Base-by-base conservation (phyloP, 1,140 invertebrate species). In the Euglossa dilemma region DNA sequence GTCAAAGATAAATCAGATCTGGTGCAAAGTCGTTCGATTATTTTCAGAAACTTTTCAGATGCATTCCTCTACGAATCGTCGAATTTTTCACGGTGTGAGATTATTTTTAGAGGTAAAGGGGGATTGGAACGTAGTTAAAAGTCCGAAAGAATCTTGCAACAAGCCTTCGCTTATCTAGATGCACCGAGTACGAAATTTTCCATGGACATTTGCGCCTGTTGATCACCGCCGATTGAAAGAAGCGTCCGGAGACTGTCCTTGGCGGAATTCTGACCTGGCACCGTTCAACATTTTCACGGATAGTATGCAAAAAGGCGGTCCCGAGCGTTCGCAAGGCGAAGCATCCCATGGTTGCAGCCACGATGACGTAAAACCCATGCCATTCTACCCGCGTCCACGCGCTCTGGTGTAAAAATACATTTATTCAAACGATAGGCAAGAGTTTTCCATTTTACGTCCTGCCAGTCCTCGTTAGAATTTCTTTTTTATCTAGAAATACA, bases 251-350 rank as follows among this genome's bases (percentile, higher is more conserved):
- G 25, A 43, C 14, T 64, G 61, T 64, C 61, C 61, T 64, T 64
- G 61, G 28, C 7, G 28, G 14, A 64, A 64, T 28, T 43, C 28
- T 20, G 61, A 64, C 28, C 61, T 64, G 61, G 28, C 61, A 43
- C 16, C 25, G 28, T 64, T 64, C 61, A 64, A 64, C 61, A 64
- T 36, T 64, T 64, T 64, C 61, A 64, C 18, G 61, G 36, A 64
- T 36, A 18, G 16, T 43, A 64, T 20, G 28, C 18, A 43, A 64
- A 43, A 36, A 64, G 14, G 6, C 12, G 28, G 36, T 64, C 28
- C 23, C 28, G 28, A 43, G 61, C 20, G 16, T 43, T 23, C 36
- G 14, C 61, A 43, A 43, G 61, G 16, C 18, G 36, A 64, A 43
- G 14, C 18, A 14, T 64, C 20, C 14, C 28, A 20, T 8, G 28